phyloP scores from a whole-genome alignment of 2,113 vertebrate species.

The Oxygymnocypris stewartii region DNA sequence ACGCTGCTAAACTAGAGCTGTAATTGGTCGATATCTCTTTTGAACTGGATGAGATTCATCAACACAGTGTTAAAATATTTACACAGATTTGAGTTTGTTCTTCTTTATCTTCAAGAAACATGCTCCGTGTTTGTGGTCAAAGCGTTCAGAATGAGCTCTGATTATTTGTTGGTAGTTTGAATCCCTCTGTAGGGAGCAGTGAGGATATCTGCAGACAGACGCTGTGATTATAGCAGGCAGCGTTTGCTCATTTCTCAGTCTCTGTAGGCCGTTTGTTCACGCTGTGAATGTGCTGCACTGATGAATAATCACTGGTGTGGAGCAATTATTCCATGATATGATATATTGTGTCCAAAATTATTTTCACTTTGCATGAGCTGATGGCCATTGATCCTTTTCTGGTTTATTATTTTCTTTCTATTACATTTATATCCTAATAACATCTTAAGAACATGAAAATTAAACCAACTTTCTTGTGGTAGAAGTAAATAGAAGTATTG shows the following conservation, averaged over 20 bases:
- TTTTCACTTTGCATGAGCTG: constrained; percentile 2
- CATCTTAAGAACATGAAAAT: neutral
- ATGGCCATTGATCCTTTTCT: neutral
- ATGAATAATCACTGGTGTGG: neutral
- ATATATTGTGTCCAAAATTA: neutral
- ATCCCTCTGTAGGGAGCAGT: neutral
- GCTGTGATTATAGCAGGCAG: neutral
- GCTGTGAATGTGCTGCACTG: neutral
- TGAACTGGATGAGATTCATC: neutral
- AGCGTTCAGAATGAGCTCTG: neutral
- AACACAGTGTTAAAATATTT: neutral
- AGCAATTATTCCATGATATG: neutral
- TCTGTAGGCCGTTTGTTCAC: neutral
- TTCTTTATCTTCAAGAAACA: neutral
- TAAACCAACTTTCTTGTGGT: neutral
- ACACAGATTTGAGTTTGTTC: neutral
- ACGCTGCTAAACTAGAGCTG: neutral
- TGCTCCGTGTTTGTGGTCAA: neutral
- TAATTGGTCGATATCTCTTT: neutral
- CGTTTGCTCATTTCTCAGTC: constrained; percentile 19
- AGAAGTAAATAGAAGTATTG: neutral
- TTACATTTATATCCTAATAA: neutral
- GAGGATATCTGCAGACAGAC: constrained; percentile 3
- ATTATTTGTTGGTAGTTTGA: neutral
- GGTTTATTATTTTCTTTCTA: neutral